Conservation (phyloP, 2,797 vertebrate species). For the Muscicapa striata region DNA sequence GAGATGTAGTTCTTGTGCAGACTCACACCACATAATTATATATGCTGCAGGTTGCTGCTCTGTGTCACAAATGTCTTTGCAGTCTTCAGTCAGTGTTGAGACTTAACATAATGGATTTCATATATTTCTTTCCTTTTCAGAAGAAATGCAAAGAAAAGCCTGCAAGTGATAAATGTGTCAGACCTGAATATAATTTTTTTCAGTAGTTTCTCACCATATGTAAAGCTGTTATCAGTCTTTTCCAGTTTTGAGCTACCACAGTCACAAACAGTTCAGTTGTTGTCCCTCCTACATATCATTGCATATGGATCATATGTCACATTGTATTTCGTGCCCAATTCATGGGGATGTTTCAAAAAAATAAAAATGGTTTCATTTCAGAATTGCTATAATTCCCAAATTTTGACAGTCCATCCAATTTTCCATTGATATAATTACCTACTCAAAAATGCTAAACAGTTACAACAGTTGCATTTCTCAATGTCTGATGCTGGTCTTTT, state of each 20-base stretch:
- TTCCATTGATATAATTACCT: not conserved
- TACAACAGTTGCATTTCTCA: not conserved
- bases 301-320: not conserved
- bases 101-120: not conserved
- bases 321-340: not conserved
- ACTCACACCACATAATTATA: not conserved
- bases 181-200: not conserved
- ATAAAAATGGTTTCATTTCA: not conserved
- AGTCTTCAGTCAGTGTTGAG: not conserved
- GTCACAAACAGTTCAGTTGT: not conserved
- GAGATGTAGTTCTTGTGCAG: not conserved
- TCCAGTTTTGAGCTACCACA: not conserved
- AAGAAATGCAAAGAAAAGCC: not conserved
- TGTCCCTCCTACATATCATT: not conserved
- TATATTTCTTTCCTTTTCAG: not conserved
- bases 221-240: not conserved
- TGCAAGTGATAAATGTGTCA: not conserved
- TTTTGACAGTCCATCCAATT: not conserved
- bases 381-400: not conserved
- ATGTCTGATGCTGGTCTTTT: not conserved
- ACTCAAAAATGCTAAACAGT: not conserved
- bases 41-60: not conserved
- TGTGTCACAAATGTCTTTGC: not conserved
- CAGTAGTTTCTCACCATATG: not conserved
- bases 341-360: not conserved